Percentiles rank a stretch among this genome's conserved stretches.
Evolutionary conservation across 2,888 invertebrate species (phyloP).

Genomic region (Drosophila bunnanda): DNA sequence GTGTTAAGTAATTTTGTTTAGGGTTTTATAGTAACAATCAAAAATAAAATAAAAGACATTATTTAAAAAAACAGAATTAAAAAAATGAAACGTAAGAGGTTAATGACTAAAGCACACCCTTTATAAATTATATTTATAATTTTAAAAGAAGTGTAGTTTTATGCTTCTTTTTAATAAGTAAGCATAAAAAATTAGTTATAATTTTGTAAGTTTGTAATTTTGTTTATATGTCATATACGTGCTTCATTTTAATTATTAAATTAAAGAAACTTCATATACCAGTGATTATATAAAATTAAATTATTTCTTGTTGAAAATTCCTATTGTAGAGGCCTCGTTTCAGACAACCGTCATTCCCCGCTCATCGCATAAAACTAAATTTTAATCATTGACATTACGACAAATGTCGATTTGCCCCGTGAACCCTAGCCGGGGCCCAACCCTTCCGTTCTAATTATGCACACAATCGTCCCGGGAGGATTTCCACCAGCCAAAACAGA

Average conservation of each 20-base stretch:
- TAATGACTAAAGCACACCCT: no score
- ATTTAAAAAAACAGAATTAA: no score
- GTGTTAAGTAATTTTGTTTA: no score
- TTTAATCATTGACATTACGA: constrained; percentile 45
- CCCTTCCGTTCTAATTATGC: constrained; percentile 76
- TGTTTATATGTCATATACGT: background rate
- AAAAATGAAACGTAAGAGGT: no score
- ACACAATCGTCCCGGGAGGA: constrained; percentile 77
- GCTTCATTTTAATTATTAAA: no score
- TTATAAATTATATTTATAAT: background rate
- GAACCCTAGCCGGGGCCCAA: constrained; percentile 31
- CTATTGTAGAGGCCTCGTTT: background rate
- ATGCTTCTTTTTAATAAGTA: no score
- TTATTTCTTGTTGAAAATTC: no score
- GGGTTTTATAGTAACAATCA: no score
- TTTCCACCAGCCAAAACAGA: constrained; percentile 43
- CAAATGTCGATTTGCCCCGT: constrained; percentile 37
- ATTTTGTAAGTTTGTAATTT: background rate
- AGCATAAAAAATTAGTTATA: no score
- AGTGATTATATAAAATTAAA: background rate
- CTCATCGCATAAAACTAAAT: constrained; percentile 24
- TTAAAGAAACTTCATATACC: accelerated
- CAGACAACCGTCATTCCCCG: background rate
- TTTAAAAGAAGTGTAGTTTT: no score
- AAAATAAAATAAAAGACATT: no score